These are phyloP conservation scores for Cephus nigrinus DNA, from an alignment of 2,888 invertebrate species.

Conservation along the genomic window DNA sequence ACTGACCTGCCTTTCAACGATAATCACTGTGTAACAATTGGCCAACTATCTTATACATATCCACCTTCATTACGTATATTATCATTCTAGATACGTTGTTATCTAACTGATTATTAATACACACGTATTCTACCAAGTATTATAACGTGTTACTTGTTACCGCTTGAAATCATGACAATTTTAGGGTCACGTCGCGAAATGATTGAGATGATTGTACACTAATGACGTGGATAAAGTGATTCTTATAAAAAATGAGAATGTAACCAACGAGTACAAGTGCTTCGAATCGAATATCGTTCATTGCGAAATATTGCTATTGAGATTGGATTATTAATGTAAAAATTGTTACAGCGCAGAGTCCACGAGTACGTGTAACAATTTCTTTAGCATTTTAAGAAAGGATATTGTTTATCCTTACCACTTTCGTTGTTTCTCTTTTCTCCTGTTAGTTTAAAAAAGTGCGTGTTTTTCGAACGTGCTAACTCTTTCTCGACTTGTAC, in stretches of 20 bases:
- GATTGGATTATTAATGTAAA: background rate
- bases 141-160: background rate
- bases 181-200: background rate
- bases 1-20: constrained; percentile 16
- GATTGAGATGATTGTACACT: background rate
- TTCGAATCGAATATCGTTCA: background rate
- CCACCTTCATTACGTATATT: background rate
- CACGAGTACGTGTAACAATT: background rate
- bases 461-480: background rate
- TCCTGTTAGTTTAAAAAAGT: background rate
- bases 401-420: background rate
- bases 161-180: background rate
- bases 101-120: background rate
- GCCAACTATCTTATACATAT: constrained; percentile 8
- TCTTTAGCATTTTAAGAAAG: background rate
- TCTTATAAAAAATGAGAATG: background rate
- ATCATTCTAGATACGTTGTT: background rate
- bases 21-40: constrained; percentile 18
- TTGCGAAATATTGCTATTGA: background rate
- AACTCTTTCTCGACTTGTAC: background rate
- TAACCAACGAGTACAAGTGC: background rate
- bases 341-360: background rate
- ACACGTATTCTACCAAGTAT: background rate
- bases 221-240: background rate
- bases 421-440: background rate